Evolutionary conservation across 1,140 invertebrate species (phyloP).

Genomic region (Drosophila lacteicornis): DNA sequence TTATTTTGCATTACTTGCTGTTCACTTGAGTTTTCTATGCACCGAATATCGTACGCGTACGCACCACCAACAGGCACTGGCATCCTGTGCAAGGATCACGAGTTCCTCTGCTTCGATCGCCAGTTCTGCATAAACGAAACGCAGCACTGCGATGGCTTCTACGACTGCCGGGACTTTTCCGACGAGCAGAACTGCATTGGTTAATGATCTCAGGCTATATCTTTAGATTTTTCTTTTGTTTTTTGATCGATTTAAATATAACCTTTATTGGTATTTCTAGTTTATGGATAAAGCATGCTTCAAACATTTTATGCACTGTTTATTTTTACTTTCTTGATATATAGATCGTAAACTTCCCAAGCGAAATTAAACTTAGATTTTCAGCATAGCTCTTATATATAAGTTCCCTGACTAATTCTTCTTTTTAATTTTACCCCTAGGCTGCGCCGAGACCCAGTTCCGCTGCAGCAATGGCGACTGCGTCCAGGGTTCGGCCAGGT

Average conservation of each 20-base stretch:
- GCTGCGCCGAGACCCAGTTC: conserved; percentile 85
- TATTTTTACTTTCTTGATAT: not conserved
- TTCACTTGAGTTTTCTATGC: conserved; percentile 25
- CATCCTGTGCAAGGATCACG: conserved; percentile 85
- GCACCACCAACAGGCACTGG: conserved; percentile 57
- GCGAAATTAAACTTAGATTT: conserved; percentile 17
- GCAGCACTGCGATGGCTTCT: conserved; percentile 93
- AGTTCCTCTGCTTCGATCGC: conserved; percentile 89
- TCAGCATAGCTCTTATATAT: not conserved
- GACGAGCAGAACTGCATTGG: conserved; percentile 95
- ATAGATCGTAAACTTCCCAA: conserved; percentile 1
- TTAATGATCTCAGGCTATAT: conserved; percentile 59
- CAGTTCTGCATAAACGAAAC: conserved; percentile 88
- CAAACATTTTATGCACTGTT: conserved; percentile 24
- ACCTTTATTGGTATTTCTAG: conserved; percentile 2
- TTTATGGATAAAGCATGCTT: conserved; percentile 19
- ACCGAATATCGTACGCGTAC: conserved; percentile 7
- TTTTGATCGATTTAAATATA: not conserved
- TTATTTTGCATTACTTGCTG: conserved; percentile 4
- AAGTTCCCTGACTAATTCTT: not conserved
- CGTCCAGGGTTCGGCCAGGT: conserved; percentile 87
- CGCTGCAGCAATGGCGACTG: conserved; percentile 88
- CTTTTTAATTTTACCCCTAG: conserved; percentile 55
- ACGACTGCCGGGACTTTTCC: conserved; percentile 95
- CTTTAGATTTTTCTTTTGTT: conserved; percentile 11